Evolutionary conservation across 2,113 vertebrate species (phyloP), one percentile per base, ranked within the genome.

Genomic region (Corynorhinus townsendii): DNA sequence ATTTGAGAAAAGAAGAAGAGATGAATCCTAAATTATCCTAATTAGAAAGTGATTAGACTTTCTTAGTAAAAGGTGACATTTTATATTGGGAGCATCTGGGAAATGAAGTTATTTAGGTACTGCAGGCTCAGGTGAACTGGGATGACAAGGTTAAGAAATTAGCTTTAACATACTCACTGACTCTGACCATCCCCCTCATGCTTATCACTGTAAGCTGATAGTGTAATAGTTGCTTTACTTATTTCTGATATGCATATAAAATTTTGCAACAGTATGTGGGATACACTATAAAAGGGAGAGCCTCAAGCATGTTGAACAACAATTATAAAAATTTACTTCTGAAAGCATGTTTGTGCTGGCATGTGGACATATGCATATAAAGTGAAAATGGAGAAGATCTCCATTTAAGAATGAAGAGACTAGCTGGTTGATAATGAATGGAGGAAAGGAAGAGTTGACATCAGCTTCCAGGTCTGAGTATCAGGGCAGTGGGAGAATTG

Each of bases 1-100:
- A 90, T 66, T 96, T 94, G 76, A 90, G 66, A 85, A 92, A 92
- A 64, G 87, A 77, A 43, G 49, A 76, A 49, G 22, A 89, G 59
- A 68, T 90, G 43, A 88, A n/a, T 86, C 24, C 72, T 56, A 93
- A 73, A 64, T 94, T 84, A 90, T 64, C 64, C 71, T 80, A 90
- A 88, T 90, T 68, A 88, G 54, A 68, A 83, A 43, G 26, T 38
- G 52, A 64, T 95, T 84, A 76, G 85, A 75, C 19, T 92, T 38
- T 77, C n/a, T n/a, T 73, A 66, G 59, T 4, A 35, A 69, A 49
- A 81, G 40, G 49, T 94, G 69, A 3, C 54, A 47, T 75, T 93
- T 94, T n/a, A 76, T 66, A 43, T 28, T 49, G 28, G 30, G 71
- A 87, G 84, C 33, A 56, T 86, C 89, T 91, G 77, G 49, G 49